Evolutionary conservation across 2,113 vertebrate genomes (phyloP), one percentile per base, ranked within the genome.

Genomic region (Climacteris rufus): DNA sequence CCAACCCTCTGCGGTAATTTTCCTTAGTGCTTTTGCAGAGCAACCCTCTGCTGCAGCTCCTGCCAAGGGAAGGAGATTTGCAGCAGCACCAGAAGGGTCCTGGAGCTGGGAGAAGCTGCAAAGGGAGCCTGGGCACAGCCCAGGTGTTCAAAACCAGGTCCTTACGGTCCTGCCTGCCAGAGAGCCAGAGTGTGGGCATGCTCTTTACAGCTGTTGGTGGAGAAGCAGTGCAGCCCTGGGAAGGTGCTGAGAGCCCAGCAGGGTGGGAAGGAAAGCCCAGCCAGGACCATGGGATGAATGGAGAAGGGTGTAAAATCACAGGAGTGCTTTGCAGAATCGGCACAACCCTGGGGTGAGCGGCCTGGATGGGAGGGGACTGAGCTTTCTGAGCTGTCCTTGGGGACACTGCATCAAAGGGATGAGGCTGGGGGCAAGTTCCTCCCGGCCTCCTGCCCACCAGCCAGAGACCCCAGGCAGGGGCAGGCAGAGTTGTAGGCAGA

Each of bases 1-100:
- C 92, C 96, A 96, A 33, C n/a, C 63, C 87, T 70, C 94, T 81
- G 94, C 60, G 1, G 89, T 60, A n/a, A 66, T 94, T 86, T 90
- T 31, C 47, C 59, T 83, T 1, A 11, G 70, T 3, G 27, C 76
- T 80, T 89, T 33, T 66, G 42, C 81, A 93, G 54, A 83, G 69
- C 37, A n/a, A 0, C 6, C 1, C 19, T 44, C 72, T 60, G 45
- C 82, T 39, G 84, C 64, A 25, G 84, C 72, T 78, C 31, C 56
- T 54, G 90, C 59, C 0, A 0, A 66, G 74, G 7, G 24, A 33
- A 27, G 57, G 54, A 65, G 50, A 15, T 22, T 49, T 40, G 44
- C 2, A 5, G 63, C 0, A 0, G 19, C 40, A 31, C 72, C 0
- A 0, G 6, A 42, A 40, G 59, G 64, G 14, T 86, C 30, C 45